Evolutionary conservation across 1,140 invertebrate species (phyloP).

Genomic region (Papilio polyxenes): DNA sequence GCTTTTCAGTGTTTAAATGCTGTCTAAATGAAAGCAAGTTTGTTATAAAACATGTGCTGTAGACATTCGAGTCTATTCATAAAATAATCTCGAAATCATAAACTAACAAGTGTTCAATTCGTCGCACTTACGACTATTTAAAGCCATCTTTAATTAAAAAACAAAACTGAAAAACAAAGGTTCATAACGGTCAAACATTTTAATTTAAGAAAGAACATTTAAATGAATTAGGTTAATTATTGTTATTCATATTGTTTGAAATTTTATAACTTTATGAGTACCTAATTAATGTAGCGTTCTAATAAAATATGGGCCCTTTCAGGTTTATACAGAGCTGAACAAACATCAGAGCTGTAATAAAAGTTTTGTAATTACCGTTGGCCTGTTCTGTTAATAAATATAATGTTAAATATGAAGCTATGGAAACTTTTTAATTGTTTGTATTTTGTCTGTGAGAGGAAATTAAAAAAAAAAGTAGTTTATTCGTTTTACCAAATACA

Average conservation of each 20-base stretch:
- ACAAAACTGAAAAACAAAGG: too few relatives aligned
- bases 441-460: too few relatives aligned
- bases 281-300: slow-evolving; percentile 2
- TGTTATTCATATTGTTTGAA: not conserved
- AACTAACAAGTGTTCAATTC: not conserved
- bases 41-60: not conserved
- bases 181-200: too few relatives aligned
- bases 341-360: slow-evolving; percentile 17
- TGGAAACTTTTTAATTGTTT: slow-evolving; percentile 20
- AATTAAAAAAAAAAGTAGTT: too few relatives aligned
- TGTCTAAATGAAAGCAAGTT: not conserved
- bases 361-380: slow-evolving; percentile 35
- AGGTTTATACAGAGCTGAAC: slow-evolving; percentile 14
- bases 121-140: not conserved
- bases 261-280: not conserved
- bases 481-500: not conserved
- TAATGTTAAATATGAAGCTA: slow-evolving; percentile 12
- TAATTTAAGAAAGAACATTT: too few relatives aligned
- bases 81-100: not conserved
- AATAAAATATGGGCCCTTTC: slow-evolving; percentile 8
- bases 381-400: not conserved
- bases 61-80: not conserved
- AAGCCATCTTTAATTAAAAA: not conserved
- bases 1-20: not conserved
- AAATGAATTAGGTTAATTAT: too few relatives aligned